Base-by-base conservation (phyloP, 2,888 invertebrate species). In the Lasiommata megera region DNA sequence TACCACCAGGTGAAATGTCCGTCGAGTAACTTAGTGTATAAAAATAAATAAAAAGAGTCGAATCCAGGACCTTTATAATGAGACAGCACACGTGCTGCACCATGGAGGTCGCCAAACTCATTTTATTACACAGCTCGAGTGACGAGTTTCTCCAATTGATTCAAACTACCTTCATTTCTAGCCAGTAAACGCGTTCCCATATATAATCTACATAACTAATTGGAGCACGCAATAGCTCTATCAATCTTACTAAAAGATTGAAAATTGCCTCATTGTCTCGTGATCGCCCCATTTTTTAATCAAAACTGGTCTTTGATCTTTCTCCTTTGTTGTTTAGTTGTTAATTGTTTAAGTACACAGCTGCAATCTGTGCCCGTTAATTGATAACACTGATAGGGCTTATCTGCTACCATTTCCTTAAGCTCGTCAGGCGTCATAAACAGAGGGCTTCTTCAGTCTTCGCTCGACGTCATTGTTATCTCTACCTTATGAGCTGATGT, bases 151-250 rank as follows among this genome's bases (percentile, higher is more conserved):
- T 44, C 14, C 18, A 44, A 41, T 18, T 12, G 28, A 29, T 8
- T 44, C 9, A 28, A 12, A 28, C 41, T 8, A 29, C 44, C 12
- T 28, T 31, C 29, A 8, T 8, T 36, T 48, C 17, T 17, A 17
- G 34, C 47, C 47, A 18, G 18, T 9, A 28, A 6, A 6, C 28
- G 58, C 65, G 73, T 80, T 83, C 82, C 76, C 80, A 84, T 77
- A 77, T n/a, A n/a, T 74, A 72, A 77, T 73, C 67, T 67, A 65
- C 64, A 61, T 28, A 62, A 69, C 65, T 78, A 83, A 84, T 79
- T 80, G 77, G 77, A 76, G 71, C 85, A 86, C 82, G 87, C 83
- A 72, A 86, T 82, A 68, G 70, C 63, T 72, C 75, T 81, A 86
- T 85, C 77, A 84, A 81, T 85, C 79, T 79, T 71, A 65, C 36